phyloP scores from a whole-genome alignment of 2,113 vertebrate genomes.

The Apeltes quadracus region DNA sequence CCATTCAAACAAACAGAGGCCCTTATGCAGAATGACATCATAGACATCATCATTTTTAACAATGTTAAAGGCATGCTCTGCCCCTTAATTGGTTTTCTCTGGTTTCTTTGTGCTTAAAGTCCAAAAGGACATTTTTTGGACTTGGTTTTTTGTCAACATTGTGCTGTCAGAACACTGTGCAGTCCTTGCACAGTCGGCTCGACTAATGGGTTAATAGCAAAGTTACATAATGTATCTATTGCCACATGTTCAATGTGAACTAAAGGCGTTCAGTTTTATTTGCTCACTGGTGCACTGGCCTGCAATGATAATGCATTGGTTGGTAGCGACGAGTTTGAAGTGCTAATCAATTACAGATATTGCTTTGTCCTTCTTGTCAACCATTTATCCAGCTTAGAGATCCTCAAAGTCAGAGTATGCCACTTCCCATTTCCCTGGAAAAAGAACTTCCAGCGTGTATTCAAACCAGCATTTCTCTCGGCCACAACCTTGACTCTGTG shows the following conservation, averaged over 20 bases:
- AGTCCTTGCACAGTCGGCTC: neutral
- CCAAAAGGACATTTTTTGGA: neutral
- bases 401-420: constrained; percentile 23
- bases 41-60: no score
- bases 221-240: neutral
- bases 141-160: neutral
- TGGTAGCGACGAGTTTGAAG: constrained; percentile 22
- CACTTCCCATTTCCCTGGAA: constrained; percentile 13
- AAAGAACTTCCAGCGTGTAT: constrained; percentile 35
- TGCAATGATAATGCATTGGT: neutral
- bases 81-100: neutral
- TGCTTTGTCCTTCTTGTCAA: constrained; percentile 35
- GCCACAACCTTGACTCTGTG: constrained; percentile 17
- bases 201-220: neutral
- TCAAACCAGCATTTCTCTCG: constrained; percentile 55
- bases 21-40: neutral
- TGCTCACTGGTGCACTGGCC: neutral
- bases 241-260: neutral
- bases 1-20: neutral
- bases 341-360: constrained; percentile 40
- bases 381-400: constrained; percentile 23
- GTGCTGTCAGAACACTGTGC: neutral
- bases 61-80: neutral
- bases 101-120: neutral
- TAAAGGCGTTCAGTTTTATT: neutral